These are phyloP conservation scores for Agrotis clavis DNA, from an alignment of 2,888 invertebrate species.

Conservation along the genomic window DNA sequence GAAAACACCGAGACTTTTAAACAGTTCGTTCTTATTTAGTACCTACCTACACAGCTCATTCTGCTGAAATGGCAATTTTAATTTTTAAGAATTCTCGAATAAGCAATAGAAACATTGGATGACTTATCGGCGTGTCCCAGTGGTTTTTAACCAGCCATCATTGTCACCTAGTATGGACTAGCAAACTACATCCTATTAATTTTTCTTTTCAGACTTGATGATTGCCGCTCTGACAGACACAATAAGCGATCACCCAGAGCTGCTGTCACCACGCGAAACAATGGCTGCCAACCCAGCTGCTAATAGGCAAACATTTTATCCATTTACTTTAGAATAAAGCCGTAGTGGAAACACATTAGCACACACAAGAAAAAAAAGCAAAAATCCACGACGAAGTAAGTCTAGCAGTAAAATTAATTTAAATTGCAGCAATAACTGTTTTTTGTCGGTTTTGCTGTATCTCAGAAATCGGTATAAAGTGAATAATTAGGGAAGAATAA, in stretches of 20 bases:
- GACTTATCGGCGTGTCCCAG: no score
- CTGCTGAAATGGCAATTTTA: no score
- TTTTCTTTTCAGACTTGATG: conserved; percentile 91
- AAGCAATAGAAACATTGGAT: no score
- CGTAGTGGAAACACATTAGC: conserved; percentile 53
- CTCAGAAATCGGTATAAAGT: conserved; percentile 5
- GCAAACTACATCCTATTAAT: neutral
- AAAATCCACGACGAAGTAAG: conserved; percentile 55
- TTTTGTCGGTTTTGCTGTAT: neutral
- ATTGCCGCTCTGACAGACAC: conserved; percentile 94
- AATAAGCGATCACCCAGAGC: conserved; percentile 93
- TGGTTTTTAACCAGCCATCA: no score
- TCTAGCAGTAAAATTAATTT: conserved; percentile 15
- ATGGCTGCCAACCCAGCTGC: conserved; percentile 83
- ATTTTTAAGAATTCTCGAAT: no score
- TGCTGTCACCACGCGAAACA: conserved; percentile 91
- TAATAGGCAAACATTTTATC: conserved; percentile 80
- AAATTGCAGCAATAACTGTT: conserved; percentile 5
- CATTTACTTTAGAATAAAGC: conserved; percentile 63
- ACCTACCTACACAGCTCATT: no score
- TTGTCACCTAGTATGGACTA: no score
- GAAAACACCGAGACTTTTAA: no score
- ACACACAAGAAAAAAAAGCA: conserved; percentile 42
- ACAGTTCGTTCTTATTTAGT: no score
- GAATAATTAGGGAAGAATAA: neutral